These are phyloP conservation scores for Ceratosolen solmsi DNA, from an alignment of 1,140 invertebrate genomes.

Conservation along the genomic window DNA sequence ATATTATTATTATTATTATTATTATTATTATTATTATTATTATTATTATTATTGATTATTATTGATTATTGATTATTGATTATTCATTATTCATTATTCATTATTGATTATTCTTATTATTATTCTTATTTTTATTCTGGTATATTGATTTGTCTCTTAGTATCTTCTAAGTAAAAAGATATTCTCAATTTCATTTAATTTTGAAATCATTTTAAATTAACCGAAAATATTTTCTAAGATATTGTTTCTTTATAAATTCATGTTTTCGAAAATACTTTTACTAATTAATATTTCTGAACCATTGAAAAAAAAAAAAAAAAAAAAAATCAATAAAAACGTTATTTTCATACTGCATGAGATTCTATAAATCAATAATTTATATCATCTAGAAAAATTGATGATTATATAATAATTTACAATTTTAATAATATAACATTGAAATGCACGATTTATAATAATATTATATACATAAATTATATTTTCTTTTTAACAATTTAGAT, in stretches of 20 bases:
- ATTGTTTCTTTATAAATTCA: too few species aligned
- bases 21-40: too few species aligned
- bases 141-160: constrained; percentile 44
- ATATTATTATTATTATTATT: too few species aligned
- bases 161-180: constrained; percentile 34
- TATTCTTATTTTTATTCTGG: background rate
- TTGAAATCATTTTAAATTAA: constrained; percentile 13
- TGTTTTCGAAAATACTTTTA: constrained; percentile 19
- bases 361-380: background rate
- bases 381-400: background rate
- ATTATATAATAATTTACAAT: background rate
- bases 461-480: background rate
- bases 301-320: constrained; percentile 8
- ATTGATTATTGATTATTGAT: too few species aligned
- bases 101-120: too few species aligned
- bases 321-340: background rate
- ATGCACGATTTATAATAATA: background rate
- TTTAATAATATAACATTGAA: background rate
- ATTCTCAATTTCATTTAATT: constrained; percentile 1
- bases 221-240: constrained; percentile 13
- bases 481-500: background rate
- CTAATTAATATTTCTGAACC: background rate
- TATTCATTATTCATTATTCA: too few species aligned
- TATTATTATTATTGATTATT: too few species aligned
- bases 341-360: background rate